Evolutionary conservation across 2,113 vertebrate species (phyloP), one percentile per base, ranked within the genome.

Genomic region (Thryonomys swinderianus): DNA sequence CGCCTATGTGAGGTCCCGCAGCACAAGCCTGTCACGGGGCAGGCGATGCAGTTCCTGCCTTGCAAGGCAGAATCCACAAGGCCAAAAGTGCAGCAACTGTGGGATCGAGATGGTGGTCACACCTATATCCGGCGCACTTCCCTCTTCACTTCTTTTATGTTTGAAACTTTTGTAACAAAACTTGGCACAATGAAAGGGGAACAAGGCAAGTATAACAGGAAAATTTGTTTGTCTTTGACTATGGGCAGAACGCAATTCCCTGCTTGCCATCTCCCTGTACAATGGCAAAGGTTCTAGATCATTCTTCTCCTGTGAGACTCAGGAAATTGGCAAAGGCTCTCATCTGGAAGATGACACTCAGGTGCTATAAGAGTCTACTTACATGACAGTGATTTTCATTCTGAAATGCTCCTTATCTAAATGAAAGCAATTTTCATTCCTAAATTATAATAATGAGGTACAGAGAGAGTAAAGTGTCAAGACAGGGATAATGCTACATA

Each of bases 371-470:
- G 6, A 37, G 5, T 4, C 53, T 67, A 84, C 34, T 83, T 91
- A 84, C 42, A n/a, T 61, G 5, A 94, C 73, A 55, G 32, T 23
- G 85, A 85, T 59, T 90, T 96, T 90, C 66, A 96, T 76, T 84
- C 51, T 81, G 37, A 94, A 94, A 90, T 80, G 83, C 27, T 69
- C 74, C 76, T 69, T 87, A 71, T 81, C 48, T 92, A 20, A 80
- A 88, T 78, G 66, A 90, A 90, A 85, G 79, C 53, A 85, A 86
- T 94, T 79, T 93, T 94, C 73, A n/a, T 74, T 93, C 42, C 37
- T 27, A 73, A 48, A 42, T 91, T 95, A 64, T 93, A 93, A 79
- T 42, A 79, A 62, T 73, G 18, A 93, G 34, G 34, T 30, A 89
- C 25, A 45, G 2, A 74, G 51, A 59, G 14, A 61, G 25, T 30